Evolutionary conservation across 1,140 invertebrate species (phyloP).

Genomic region (Sitobion miscanthi): DNA sequence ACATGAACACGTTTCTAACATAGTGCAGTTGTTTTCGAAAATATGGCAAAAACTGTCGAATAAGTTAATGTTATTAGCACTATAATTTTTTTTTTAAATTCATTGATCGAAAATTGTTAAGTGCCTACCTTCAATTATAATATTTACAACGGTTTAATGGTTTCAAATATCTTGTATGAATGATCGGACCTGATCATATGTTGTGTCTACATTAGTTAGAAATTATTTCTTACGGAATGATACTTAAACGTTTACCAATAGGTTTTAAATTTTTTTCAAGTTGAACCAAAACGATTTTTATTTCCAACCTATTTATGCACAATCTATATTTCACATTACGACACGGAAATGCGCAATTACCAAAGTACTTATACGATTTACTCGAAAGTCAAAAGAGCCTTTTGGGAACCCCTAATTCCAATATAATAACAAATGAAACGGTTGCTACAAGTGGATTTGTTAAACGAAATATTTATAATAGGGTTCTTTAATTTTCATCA

Average conservation of each 20-base stretch:
- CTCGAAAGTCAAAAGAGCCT: not conserved
- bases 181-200: too few relatives aligned
- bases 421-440: not conserved
- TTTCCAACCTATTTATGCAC: not conserved
- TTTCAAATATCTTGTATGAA: too few relatives aligned
- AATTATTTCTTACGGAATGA: not conserved
- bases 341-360: not conserved
- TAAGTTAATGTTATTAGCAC: not conserved
- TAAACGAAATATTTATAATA: not conserved
- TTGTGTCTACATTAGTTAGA: not conserved
- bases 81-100: too few relatives aligned
- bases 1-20: not conserved
- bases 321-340: not conserved
- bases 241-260: not conserved
- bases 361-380: not conserved
- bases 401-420: not conserved
- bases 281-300: not conserved
- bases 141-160: too few relatives aligned
- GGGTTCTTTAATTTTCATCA: not conserved
- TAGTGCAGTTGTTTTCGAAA: not conserved
- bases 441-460: not conserved
- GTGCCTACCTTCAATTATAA: too few relatives aligned
- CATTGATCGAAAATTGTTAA: too few relatives aligned
- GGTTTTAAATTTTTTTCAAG: not conserved
- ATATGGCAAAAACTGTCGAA: not conserved